Evolutionary conservation across 1,140 invertebrate genomes (phyloP).

Genomic region (Drosophila elegans): DNA sequence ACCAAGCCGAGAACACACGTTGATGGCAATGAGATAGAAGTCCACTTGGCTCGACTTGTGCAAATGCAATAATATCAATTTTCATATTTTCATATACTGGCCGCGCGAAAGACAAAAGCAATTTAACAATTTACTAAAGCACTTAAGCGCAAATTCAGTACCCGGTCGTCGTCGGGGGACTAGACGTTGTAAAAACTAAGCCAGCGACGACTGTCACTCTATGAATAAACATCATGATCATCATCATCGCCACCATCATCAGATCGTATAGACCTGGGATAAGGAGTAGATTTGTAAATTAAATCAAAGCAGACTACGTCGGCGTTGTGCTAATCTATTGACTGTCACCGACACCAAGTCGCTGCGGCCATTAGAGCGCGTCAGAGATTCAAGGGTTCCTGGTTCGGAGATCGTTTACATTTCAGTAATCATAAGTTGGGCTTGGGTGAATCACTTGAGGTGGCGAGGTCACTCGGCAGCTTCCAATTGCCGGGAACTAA

Average conservation of each 20-base stretch:
- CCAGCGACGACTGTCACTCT: slow-evolving; percentile 30
- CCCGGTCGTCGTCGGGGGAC: slow-evolving; percentile 28
- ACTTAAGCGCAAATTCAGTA: slow-evolving; percentile 77
- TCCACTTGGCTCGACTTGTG: slow-evolving; percentile 57
- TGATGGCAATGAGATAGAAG: slow-evolving; percentile 64
- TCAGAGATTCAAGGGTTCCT: slow-evolving; percentile 26
- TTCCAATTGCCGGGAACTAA: slow-evolving; percentile 14
- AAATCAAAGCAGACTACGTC: slow-evolving; percentile 64
- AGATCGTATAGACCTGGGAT: slow-evolving; percentile 29
- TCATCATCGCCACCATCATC: slow-evolving; percentile 5
- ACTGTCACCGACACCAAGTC: slow-evolving; percentile 30
- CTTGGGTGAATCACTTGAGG: slow-evolving; percentile 1
- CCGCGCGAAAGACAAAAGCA: slow-evolving; percentile 75
- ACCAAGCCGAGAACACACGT: slow-evolving; percentile 42
- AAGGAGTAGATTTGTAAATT: slow-evolving; percentile 56
- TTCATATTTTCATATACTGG: slow-evolving; percentile 74
- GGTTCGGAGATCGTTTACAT: slow-evolving; percentile 43
- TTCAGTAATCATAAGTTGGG: slow-evolving; percentile 12
- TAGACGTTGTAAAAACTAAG: slow-evolving; percentile 50
- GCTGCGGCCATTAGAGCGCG: slow-evolving; percentile 18
- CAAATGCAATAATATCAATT: slow-evolving; percentile 80
- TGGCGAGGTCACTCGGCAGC: slow-evolving; percentile 5
- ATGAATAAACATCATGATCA: slow-evolving; percentile 73
- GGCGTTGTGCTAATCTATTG: slow-evolving; percentile 46
- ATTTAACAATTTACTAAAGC: slow-evolving; percentile 81